phyloP scores from a whole-genome alignment of 2,888 invertebrate genomes.

The Serripes groenlandicus region DNA sequence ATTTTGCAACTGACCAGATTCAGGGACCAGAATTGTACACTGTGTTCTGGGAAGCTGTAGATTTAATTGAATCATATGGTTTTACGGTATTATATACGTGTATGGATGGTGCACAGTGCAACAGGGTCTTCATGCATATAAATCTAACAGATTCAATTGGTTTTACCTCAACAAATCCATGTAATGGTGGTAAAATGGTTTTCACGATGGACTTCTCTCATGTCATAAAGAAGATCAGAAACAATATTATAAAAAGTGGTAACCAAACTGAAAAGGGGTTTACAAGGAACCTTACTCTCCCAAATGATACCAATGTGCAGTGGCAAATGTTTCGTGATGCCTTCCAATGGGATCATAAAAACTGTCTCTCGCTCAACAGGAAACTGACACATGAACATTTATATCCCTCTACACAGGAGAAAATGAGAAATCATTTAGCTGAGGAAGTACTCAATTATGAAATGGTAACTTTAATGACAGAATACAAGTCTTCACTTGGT shows the following conservation, averaged over 20 bases:
- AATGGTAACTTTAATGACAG: conserved; percentile 55
- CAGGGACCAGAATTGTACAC: conserved; percentile 35
- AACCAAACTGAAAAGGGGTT: conserved; percentile 6
- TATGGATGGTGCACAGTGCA: conserved; percentile 44
- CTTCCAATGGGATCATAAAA: conserved; percentile 59
- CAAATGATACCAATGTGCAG: conserved; percentile 25
- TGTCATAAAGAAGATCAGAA: conserved; percentile 50
- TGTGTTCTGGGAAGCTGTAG: conserved; percentile 52
- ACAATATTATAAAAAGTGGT: conserved; percentile 52
- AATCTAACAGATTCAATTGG: conserved; percentile 12
- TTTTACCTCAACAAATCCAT: conserved; percentile 21
- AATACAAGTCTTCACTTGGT: conserved; percentile 39
- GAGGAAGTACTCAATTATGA: conserved; percentile 61
- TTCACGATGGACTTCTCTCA: conserved; percentile 46
- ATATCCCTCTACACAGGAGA: conserved; percentile 34
- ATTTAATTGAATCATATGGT: conserved; percentile 30
- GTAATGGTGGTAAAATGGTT: conserved; percentile 5
- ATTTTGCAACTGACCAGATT: conserved; percentile 26
- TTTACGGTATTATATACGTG: conserved; percentile 40
- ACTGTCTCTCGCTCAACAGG: conserved; percentile 50
- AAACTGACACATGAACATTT: conserved; percentile 63
- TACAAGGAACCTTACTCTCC: conserved; percentile 41
- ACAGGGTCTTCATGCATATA: conserved; percentile 39
- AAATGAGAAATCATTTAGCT: conserved; percentile 67
- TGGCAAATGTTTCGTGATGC: conserved; percentile 64